These are phyloP conservation scores for Ellobius talpinus DNA, from an alignment of 2,113 vertebrate genomes.

Conservation along the genomic window DNA sequence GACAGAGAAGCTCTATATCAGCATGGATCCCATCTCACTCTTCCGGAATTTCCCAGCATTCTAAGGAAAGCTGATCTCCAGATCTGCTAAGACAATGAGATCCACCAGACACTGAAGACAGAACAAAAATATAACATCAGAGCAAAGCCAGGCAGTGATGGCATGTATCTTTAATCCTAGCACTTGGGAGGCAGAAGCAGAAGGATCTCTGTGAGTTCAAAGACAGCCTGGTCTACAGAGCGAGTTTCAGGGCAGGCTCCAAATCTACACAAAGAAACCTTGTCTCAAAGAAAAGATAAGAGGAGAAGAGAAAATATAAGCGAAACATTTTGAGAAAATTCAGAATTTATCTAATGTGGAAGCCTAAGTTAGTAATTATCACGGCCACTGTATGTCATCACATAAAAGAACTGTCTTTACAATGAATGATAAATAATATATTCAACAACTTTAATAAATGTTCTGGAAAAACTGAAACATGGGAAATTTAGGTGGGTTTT, in stretches of 20 bases:
- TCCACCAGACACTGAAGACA: not conserved
- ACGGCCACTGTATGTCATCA: not conserved
- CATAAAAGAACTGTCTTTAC: not conserved
- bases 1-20: not conserved
- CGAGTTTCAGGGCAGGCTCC: too few species aligned
- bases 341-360: not conserved
- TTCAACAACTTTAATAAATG: not conserved
- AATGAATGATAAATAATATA: not conserved
- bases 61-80: not conserved
- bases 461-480: not conserved
- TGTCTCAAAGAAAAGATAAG: too few species aligned
- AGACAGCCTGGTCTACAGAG: not conserved
- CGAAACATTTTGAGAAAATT: not conserved
- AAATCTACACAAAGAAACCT: too few species aligned
- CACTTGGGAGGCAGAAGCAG: too few species aligned
- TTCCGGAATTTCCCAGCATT: not conserved
- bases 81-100: not conserved
- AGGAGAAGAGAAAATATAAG: too few species aligned
- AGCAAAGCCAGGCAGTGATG: too few species aligned
- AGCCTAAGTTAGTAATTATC: not conserved
- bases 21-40: not conserved
- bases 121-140: not conserved
- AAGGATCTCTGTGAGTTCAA: too few species aligned
- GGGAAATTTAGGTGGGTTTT: not conserved
- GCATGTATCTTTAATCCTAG: too few species aligned